Evolutionary conservation across 2,888 invertebrate genomes (phyloP).

Genomic region (Aspidapion aeneum): DNA sequence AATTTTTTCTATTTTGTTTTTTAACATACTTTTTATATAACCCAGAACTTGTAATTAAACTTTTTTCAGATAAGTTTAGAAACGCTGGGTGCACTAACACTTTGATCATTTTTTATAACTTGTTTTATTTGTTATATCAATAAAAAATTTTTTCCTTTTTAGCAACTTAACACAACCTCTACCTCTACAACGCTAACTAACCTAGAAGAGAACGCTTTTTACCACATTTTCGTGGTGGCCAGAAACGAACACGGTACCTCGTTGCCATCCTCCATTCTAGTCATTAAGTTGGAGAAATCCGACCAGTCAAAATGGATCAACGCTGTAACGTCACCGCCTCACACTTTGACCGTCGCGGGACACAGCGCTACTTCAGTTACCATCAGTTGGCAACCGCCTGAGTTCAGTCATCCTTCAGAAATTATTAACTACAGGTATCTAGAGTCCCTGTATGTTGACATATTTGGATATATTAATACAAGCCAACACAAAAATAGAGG

Average conservation of each 20-base stretch:
- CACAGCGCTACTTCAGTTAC: conserved; percentile 82
- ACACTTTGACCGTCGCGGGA: conserved; percentile 71
- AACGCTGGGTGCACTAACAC: too few species aligned
- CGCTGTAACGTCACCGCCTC: conserved; percentile 78
- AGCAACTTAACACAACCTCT: conserved; percentile 69
- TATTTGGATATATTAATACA: too few species aligned
- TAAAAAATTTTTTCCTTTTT: too few species aligned
- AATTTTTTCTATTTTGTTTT: too few species aligned
- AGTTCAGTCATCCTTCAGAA: conserved; percentile 77
- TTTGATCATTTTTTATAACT: too few species aligned
- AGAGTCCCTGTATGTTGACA: too few species aligned
- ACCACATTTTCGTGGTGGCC: conserved; percentile 78
- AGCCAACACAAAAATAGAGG: too few species aligned
- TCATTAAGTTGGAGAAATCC: conserved; percentile 64
- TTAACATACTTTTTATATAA: too few species aligned
- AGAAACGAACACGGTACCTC: conserved; percentile 76
- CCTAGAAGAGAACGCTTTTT: conserved; percentile 65
- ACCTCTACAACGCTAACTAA: conserved; percentile 59
- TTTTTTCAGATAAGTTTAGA: too few species aligned
- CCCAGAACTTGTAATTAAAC: too few species aligned
- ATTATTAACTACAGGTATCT: conserved; percentile 69
- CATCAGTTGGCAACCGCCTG: conserved; percentile 81
- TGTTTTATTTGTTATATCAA: too few species aligned
- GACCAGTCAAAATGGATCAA: conserved; percentile 48
- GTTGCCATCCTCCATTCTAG: conserved; percentile 74